phyloP scores from a whole-genome alignment of 2,888 invertebrate species.

The Thumatha senex region DNA sequence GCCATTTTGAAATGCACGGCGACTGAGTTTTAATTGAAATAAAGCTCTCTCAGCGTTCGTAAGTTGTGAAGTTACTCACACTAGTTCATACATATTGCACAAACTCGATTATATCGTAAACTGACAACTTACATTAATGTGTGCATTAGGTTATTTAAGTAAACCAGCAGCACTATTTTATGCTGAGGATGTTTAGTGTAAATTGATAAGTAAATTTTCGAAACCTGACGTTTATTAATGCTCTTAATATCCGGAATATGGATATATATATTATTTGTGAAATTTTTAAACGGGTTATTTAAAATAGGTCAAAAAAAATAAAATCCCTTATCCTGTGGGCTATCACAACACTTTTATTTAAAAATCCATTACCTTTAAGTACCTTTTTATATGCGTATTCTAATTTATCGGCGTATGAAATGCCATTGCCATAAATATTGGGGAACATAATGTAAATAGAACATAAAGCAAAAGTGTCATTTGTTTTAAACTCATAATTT shows the following conservation, averaged over 20 bases:
- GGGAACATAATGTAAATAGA: too few relatives aligned
- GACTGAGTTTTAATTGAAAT: conserved; percentile 62
- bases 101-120: conserved; percentile 31
- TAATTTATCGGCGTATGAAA: background rate
- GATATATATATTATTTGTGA: too few relatives aligned
- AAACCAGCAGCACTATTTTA: background rate
- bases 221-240: background rate
- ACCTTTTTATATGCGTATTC: too few relatives aligned
- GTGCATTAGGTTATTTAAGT: conserved; percentile 2
- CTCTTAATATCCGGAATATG: background rate
- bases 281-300: too few relatives aligned
- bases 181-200: background rate
- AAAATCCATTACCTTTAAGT: too few relatives aligned
- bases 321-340: too few relatives aligned
- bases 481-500: too few relatives aligned
- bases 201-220: background rate
- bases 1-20: conserved; percentile 33
- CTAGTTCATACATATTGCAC: conserved; percentile 33
- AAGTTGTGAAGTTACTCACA: conserved; percentile 36
- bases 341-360: too few relatives aligned
- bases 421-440: too few relatives aligned
- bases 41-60: conserved; percentile 37
- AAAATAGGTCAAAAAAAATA: too few relatives aligned
- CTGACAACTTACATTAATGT: conserved; percentile 10
- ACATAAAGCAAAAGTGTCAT: too few relatives aligned